Conservation (phyloP, 2,113 vertebrate genomes). For the Rhinichthys klamathensis region DNA sequence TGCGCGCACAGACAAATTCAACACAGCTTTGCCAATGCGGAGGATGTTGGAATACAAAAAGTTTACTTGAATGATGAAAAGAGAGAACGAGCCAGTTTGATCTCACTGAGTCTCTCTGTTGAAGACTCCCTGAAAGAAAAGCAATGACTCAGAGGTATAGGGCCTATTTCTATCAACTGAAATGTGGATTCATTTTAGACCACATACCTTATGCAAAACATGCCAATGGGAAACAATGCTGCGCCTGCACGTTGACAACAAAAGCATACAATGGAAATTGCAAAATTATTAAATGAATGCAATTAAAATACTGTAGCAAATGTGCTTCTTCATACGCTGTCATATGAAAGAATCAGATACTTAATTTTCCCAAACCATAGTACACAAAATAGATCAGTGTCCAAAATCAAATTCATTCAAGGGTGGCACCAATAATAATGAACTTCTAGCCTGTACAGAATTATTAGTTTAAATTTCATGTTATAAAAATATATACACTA, state of each 20-base stretch:
- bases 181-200: not conserved
- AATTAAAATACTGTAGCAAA: not conserved
- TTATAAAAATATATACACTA: too few relatives aligned
- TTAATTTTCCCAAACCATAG: not conserved
- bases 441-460: not conserved
- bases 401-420: not conserved
- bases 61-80: slow-evolving; percentile 20
- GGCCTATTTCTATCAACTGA: slow-evolving; percentile 22
- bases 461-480: too few relatives aligned
- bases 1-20: not conserved
- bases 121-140: slow-evolving; percentile 9
- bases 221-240: not conserved
- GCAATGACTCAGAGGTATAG: slow-evolving; percentile 28
- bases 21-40: slow-evolving; percentile 28
- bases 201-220: not conserved
- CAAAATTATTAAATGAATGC: not conserved
- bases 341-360: not conserved
- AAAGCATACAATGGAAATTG: not conserved
- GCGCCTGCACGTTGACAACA: not conserved
- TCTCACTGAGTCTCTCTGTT: not conserved
- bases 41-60: slow-evolving; percentile 14
- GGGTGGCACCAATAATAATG: not conserved
- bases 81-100: slow-evolving; percentile 40
- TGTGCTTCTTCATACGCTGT: not conserved
- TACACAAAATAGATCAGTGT: not conserved